Evolutionary conservation across 2,113 vertebrate species (phyloP).

Genomic region (Tinamus guttatus): DNA sequence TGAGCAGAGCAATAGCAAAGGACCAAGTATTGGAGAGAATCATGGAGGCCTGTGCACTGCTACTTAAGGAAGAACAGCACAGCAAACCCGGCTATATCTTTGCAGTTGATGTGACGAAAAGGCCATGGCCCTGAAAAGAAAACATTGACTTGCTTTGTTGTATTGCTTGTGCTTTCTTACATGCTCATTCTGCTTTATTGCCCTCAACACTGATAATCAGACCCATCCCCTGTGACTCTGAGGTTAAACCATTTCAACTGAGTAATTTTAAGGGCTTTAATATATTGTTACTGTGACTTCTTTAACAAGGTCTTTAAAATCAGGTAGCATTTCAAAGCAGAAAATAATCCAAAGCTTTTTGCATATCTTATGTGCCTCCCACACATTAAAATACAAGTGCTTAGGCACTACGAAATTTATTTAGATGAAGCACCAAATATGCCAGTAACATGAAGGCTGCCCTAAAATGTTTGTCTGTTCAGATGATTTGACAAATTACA

Average conservation of each 20-base stretch:
- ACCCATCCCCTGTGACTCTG: not conserved
- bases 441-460: not conserved
- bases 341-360: not conserved
- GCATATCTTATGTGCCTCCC: not conserved
- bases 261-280: not conserved
- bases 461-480: not conserved
- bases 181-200: not conserved
- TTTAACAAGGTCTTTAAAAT: not conserved
- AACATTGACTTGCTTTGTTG: not conserved
- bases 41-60: not conserved
- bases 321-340: not conserved
- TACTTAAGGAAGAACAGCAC: not conserved
- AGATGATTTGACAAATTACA: not conserved
- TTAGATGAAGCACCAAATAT: not conserved
- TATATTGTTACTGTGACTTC: not conserved
- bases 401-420: not conserved
- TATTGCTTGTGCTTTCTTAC: constrained; percentile 13
- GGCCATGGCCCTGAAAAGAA: not conserved
- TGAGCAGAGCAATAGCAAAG: not conserved
- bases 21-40: constrained; percentile 27
- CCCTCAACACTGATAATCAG: not conserved
- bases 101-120: not conserved
- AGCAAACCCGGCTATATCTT: not conserved
- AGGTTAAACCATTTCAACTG: not conserved
- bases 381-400: not conserved